These are phyloP conservation scores for Mythimna impura DNA, from an alignment of 2,888 invertebrate species.

Conservation along the genomic window DNA sequence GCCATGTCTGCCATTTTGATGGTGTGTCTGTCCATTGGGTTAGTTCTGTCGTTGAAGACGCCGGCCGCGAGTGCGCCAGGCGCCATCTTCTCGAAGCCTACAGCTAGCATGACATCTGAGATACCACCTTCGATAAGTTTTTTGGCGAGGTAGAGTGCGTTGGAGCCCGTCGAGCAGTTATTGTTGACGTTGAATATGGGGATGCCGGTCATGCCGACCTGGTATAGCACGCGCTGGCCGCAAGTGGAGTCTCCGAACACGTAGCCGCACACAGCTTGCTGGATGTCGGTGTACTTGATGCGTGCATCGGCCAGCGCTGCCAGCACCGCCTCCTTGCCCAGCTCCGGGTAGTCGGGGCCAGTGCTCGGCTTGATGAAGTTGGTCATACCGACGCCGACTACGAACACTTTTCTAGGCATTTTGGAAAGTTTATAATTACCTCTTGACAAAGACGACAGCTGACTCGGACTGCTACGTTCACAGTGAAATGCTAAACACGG, in stretches of 20 bases:
- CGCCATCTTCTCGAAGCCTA: constrained; percentile 99
- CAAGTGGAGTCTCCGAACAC: constrained; percentile 98
- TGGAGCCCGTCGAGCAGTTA: constrained; percentile 99
- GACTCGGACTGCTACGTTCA: constrained; percentile 71
- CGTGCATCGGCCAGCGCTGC: constrained; percentile 96
- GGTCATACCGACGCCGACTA: constrained; percentile 99
- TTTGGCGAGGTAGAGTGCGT: constrained; percentile 97
- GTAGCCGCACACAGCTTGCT: constrained; percentile 98
- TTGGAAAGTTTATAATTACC: constrained; percentile 83
- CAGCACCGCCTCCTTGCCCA: constrained; percentile 97
- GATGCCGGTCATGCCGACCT: constrained; percentile 98
- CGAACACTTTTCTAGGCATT: constrained; percentile 93
- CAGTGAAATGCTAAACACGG: constrained; percentile 57
- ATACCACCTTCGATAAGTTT: constrained; percentile 97
- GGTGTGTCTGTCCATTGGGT: constrained; percentile 97
- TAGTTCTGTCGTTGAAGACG: constrained; percentile 95
- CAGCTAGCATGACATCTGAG: constrained; percentile 96
- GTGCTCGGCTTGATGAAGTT: constrained; percentile 99
- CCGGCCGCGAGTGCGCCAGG: constrained; percentile 95
- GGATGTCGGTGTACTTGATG: constrained; percentile 93
- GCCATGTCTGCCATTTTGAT: constrained; percentile 95
- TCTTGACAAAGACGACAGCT: constrained; percentile 77
- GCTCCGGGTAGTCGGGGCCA: constrained; percentile 97
- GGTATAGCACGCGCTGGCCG: constrained; percentile 98
- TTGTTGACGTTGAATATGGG: constrained; percentile 99